Evolutionary conservation across 2,797 vertebrate species (phyloP), one percentile per base, ranked within the genome.

Genomic region (Lindbergichthys nudifrons): DNA sequence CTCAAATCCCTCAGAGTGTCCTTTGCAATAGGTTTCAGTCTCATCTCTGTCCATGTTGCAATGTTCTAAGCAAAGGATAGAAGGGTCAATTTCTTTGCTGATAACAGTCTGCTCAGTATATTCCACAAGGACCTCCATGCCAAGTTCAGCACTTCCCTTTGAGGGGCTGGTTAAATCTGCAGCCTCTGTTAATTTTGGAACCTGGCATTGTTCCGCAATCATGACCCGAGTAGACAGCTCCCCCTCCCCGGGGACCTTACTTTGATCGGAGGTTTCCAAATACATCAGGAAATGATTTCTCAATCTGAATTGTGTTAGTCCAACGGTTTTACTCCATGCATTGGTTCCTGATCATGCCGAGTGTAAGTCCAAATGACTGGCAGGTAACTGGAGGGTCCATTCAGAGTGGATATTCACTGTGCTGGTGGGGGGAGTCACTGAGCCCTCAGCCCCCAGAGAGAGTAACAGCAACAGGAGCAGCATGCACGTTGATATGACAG

Each of bases 401-500:
- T 79, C 78, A 87, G 78, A 78, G 81, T 71, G 87, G 74, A 70
- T 72, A 82, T 77, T 78, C 70, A 73, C 81, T 72, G 47, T n/a
- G 81, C 76, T 89, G 80, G 84, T 80, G 76, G 82, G 88, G 82
- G 80, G 85, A 81, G 82, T 85, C 53, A 88, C 75, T 69, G 85
- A 92, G 70, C 85, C 73, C 80, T 68, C 77, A 77, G 80, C 79
- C 82, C 58, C 80, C 77, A 69, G 58, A 61, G 82, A 85, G 83
- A 89, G 89, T 75, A 92, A 84, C 70, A 86, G 91, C 85, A 92
- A 88, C 73, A 87, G 89, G 82, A 92, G 85, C 85, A 84, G 83
- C 76, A 74, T 72, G 82, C 89, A 89, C 65, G 63, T 79, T 90
- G 92, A 94, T 91, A 93, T 93, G 92, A 94, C 92, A 87, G 88